Percentiles rank a stretch among this genome's conserved stretches.
Evolutionary conservation across 2,797 vertebrate genomes (phyloP).

Genomic region (Megalops cyprinoides): DNA sequence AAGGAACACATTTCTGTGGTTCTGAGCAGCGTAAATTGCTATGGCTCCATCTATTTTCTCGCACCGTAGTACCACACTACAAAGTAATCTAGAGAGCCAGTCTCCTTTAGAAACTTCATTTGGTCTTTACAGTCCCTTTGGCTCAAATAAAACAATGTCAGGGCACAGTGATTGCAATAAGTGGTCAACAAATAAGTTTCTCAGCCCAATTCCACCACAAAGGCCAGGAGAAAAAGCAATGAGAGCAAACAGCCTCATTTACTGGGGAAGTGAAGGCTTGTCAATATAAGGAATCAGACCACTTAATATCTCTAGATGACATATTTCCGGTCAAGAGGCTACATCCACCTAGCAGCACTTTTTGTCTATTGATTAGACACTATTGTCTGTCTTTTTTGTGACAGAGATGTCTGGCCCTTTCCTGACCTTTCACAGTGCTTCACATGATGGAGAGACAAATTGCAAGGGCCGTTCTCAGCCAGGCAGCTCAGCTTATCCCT

Average conservation of each 20-base stretch:
- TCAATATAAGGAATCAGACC: neutral
- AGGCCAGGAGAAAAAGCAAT: constrained; percentile 3
- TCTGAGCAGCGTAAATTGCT: neutral
- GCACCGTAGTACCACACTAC: neutral
- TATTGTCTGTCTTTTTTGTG: neutral
- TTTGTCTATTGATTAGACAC: constrained; percentile 7
- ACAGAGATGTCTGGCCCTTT: neutral
- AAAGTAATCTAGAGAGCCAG: neutral
- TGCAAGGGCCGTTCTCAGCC: neutral
- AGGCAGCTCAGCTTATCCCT: too few relatives aligned
- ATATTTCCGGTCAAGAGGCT: neutral
- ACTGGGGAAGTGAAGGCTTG: neutral
- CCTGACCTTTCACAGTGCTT: neutral
- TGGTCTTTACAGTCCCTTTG: neutral
- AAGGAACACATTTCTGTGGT: neutral
- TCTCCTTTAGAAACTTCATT: neutral
- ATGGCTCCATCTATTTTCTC: neutral
- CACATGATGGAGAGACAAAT: neutral
- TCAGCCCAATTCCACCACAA: neutral
- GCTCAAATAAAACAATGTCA: constrained; percentile 13
- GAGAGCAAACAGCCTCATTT: neutral
- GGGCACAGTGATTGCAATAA: constrained; percentile 6
- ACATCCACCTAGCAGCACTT: neutral
- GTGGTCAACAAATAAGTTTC: constrained; percentile 11
- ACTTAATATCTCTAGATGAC: neutral